Base-by-base conservation (phyloP, 1,140 invertebrate genomes). In the Macrobrachium nipponense region DNA sequence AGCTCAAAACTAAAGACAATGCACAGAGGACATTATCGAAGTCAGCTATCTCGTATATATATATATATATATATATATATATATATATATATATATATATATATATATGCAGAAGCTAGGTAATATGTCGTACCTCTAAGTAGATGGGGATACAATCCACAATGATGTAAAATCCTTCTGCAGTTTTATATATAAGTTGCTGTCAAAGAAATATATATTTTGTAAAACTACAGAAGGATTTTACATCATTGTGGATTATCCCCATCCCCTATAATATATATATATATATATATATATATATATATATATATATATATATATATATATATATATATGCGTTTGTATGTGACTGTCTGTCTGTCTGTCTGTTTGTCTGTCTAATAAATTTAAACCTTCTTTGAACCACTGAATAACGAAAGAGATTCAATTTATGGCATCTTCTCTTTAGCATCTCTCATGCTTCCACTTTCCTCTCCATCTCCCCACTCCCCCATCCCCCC, bases 291-390 rank as follows among this genome's bases (percentile, higher is more conserved):
- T 61, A 51, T 61, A 27, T 27, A 27, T 15, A 18, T 11, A 60
- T 58, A 78, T 60, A 36, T 60, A 62, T 60, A 27, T 78, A 60
- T 78, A 60, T 36, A 60, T 58, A 36, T 36, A 51, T 60, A 36
- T 36, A 43, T 66, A 64, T 66, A 27, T 51, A 62, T 23, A 43
- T 80, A 43, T 80, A 62, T 62, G 61, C 23, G 61, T 66, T 27
- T 68, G 78, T 68, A 20, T 80, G 20, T 60, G 5, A 68, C 36
- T 80, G 44, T 80, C 27, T 80, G 61, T 80, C 36, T 80, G 61
- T 80, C 36, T 68, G 61, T 68, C 36, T 68, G 61, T 80, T 43
- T 80, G 61, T 80, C 43, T 80, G 61, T 80, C 36, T 80, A 64
- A 64, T 80, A 64, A 64, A 64, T 80, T 61, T 66, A 64, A 66